Evolutionary conservation across 2,888 invertebrate species (phyloP), one percentile per base, ranked within the genome.

Genomic region (Sipha maydis): DNA sequence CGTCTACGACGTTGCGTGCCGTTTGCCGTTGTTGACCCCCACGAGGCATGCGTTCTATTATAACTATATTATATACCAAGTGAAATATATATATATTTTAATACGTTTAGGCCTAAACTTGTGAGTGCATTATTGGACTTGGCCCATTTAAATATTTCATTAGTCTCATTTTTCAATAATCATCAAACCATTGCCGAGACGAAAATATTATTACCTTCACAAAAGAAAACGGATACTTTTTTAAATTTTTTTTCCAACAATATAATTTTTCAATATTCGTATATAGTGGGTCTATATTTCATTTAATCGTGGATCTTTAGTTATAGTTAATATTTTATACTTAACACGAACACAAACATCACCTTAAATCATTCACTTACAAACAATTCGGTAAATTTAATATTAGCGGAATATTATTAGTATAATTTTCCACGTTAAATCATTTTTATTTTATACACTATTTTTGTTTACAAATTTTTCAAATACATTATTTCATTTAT

Each of bases 1-100:
- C 75, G 85, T 85, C 76, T 71, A 78, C 31, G 77, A 85, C 41
- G 73, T 86, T 73, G 79, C 73, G 78, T 71, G 85, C 77, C 61
- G 77, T 77, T 75, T 41, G 78, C 56, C 80, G 61, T 73, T 48
- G 86, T 73, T 61, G 86, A 73, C 86, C 86, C 85, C 56, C 61
- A 21, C 28, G 84, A 67, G 61, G 41, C 41, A 19, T 28, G 7
- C 31, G 21, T 34, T 38, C 69, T 31, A 83, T 48, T 83, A 71
- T 82, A 82, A 48, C 82, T 82, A 67, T 67, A 82, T 80, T 28
- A 80, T 67, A 25, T 34, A 67, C 34, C 19, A 25, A 19, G 21
- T 41, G 34, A 34, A 34, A 41, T 78, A 34, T 56, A 56, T 34
- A 31, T n/a, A 11, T 61, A 11, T 78, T 61, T 38, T 61, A 17